These are phyloP conservation scores for Amaurobius ferox DNA, from an alignment of 2,888 invertebrate genomes.

Conservation along the genomic window DNA sequence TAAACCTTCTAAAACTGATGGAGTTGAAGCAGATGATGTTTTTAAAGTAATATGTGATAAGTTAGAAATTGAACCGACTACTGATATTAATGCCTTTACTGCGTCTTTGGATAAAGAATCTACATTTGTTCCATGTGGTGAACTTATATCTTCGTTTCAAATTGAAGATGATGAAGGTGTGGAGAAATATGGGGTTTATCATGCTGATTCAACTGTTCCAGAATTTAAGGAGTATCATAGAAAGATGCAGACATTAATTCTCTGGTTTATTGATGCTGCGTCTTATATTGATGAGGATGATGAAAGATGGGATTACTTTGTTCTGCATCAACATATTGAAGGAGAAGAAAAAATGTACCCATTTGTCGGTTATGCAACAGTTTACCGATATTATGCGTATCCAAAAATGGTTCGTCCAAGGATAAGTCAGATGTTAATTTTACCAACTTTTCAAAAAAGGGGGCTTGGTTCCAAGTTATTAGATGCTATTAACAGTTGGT, in stretches of 20 bases:
- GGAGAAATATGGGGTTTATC: conserved; percentile 86
- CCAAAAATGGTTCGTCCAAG: conserved; percentile 91
- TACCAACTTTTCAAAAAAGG: conserved; percentile 92
- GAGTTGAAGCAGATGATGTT: conserved; percentile 85
- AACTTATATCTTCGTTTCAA: conserved; percentile 82
- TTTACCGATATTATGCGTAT: conserved; percentile 96
- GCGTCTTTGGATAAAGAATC: conserved; percentile 84
- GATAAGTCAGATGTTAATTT: conserved; percentile 92
- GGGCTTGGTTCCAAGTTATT: conserved; percentile 91
- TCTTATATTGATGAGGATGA: conserved; percentile 97
- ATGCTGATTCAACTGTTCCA: conserved; percentile 83
- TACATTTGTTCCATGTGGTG: conserved; percentile 86
- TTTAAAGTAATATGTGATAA: conserved; percentile 84
- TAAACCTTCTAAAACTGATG: conserved; percentile 78
- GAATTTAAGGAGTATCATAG: conserved; percentile 88
- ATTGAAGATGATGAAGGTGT: conserved; percentile 38
- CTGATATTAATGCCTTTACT: conserved; percentile 86
- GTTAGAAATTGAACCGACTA: conserved; percentile 84
- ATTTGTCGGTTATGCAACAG: conserved; percentile 91
- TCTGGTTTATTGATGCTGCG: conserved; percentile 98
- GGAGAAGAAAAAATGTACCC: conserved; percentile 80
- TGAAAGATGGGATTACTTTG: conserved; percentile 91
- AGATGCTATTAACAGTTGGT: conserved; percentile 81
- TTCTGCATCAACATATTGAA: conserved; percentile 78
- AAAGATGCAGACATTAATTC: conserved; percentile 90